Base-by-base conservation (phyloP, 2,888 invertebrate genomes). In the Yponomeuta cagnagella region DNA sequence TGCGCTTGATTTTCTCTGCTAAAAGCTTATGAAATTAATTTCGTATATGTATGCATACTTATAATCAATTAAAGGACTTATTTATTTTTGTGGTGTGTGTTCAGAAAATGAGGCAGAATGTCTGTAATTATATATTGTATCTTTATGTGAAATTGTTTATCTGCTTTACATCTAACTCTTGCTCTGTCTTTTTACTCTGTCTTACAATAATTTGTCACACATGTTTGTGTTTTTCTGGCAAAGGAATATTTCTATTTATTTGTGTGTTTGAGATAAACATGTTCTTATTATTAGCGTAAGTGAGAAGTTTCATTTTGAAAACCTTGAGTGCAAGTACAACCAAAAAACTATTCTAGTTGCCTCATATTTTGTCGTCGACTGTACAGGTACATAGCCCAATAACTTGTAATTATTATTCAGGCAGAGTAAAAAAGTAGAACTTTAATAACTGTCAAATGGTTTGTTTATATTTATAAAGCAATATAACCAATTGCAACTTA, bases 401-500 rank as follows among this genome's bases (percentile, higher is more conserved):
- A 43, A 43, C 6, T 43, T 43, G 1, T 33, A 12, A 1, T 58
- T 15, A 58, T 12, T 58, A 15, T 58, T 58, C 52, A 58, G 52
- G 31, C 81, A 85, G 87, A 89, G 86, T 88, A 85, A 86, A 86
- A 85, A 82, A 82, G 73, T 85, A 80, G 85, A 74, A 75, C 74
- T 74, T 78, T 79, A 81, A 82, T 84, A 85, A 88, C 85, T 89
- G 86, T 89, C 86, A 88, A 86, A 81, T 69, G 69, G 69, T 69
- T 69, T 69, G 80, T 86, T 87, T 88, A 89, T 86, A 89, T 88
- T 86, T 83, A 86, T 80, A 82, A 84, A 86, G 87, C 82, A 84
- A 85, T 84, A 84, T 91, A 91, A 89, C 88, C 88, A 88, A 86
- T 86, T 85, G 86, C 90, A 89, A 88, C 88, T 89, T 90, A 91